Percentiles rank a stretch among this genome's conserved stretches.
Conservation (phyloP, 2,888 invertebrate species). For the Patella caerulea region DNA sequence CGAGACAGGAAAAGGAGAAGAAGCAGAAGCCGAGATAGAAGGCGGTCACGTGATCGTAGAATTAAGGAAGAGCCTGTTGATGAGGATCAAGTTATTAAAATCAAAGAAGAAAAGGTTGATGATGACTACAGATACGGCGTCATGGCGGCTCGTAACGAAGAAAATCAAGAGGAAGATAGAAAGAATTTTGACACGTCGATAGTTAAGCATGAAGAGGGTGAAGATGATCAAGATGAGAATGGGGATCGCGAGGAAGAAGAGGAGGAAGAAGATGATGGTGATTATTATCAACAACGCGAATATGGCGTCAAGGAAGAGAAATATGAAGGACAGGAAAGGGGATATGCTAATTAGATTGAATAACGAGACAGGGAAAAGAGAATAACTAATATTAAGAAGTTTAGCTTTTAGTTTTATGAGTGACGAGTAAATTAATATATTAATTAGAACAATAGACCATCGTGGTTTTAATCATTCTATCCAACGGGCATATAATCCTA, state of each 20-base stretch:
- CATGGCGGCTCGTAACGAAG: not conserved
- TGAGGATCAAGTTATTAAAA: conserved; percentile 24
- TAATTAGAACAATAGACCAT: too few relatives aligned
- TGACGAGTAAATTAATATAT: too few relatives aligned
- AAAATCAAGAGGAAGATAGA: not conserved
- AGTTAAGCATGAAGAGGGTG: not conserved
- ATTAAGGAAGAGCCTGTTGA: conserved; percentile 31
- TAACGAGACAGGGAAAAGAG: too few relatives aligned
- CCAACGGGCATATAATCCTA: too few relatives aligned
- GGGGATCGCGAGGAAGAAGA: not conserved
- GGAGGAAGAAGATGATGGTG: not conserved
- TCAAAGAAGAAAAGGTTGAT: conserved; percentile 37
- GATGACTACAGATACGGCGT: conserved; percentile 29
- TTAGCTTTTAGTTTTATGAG: too few relatives aligned
- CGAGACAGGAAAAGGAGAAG: conserved; percentile 48
- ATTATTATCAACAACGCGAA: not conserved
- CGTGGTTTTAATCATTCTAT: too few relatives aligned
- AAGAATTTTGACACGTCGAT: not conserved
- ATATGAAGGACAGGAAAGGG: too few relatives aligned
- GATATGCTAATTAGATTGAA: too few relatives aligned
- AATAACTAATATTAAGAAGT: too few relatives aligned
- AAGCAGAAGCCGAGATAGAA: conserved; percentile 49
- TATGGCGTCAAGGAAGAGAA: too few relatives aligned
- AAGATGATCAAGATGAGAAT: not conserved
- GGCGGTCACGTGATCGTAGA: conserved; percentile 45